Evolutionary conservation across 2,888 invertebrate species (phyloP).

Genomic region (Drosophila histrio): DNA sequence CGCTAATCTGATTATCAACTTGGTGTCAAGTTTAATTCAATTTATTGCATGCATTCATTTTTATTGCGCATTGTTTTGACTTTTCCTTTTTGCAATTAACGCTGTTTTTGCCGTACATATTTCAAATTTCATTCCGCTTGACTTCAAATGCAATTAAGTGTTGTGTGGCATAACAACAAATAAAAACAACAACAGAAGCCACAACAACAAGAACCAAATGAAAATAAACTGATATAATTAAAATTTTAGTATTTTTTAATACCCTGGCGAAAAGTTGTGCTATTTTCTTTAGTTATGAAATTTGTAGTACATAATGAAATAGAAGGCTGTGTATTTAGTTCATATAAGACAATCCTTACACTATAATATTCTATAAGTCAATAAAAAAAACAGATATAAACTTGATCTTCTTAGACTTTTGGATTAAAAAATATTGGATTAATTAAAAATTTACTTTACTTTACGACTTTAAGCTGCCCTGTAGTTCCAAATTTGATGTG

Average conservation of each 20-base stretch:
- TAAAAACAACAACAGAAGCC: neutral
- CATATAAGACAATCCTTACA: too few relatives aligned
- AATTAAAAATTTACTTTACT: too few relatives aligned
- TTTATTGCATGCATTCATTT: conserved; percentile 52
- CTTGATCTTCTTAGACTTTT: too few relatives aligned
- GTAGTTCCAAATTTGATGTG: too few relatives aligned
- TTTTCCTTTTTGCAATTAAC: conserved; percentile 1
- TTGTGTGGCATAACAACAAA: conserved; percentile 1
- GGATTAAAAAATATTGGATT: too few relatives aligned
- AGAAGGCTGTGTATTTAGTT: too few relatives aligned
- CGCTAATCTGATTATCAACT: conserved; percentile 30
- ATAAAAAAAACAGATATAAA: too few relatives aligned
- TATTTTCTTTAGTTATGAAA: neutral
- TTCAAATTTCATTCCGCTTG: conserved; percentile 31
- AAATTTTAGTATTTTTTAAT: neutral
- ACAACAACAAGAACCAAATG: neutral
- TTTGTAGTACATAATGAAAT: too few relatives aligned
- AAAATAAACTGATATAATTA: neutral
- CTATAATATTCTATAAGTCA: too few relatives aligned
- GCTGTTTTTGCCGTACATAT: conserved; percentile 20
- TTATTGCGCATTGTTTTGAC: conserved; percentile 24
- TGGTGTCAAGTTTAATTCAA: conserved; percentile 54
- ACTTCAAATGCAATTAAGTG: conserved; percentile 40
- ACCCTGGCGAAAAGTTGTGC: neutral
- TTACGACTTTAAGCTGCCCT: too few relatives aligned